phyloP scores from a whole-genome alignment of 2,888 invertebrate genomes.

The Nemoura dubitans region DNA sequence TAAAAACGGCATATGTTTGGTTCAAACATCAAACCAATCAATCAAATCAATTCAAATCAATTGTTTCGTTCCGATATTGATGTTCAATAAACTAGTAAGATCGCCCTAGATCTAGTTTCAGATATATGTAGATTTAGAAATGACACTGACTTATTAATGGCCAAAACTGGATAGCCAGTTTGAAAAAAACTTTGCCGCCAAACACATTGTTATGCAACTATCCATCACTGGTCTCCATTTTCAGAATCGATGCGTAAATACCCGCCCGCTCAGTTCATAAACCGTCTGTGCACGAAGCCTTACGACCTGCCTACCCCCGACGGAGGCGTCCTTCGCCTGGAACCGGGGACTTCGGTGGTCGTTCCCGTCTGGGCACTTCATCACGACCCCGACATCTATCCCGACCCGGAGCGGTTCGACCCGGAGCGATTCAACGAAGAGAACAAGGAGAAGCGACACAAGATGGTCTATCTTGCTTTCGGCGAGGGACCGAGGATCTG shows the following conservation, averaged over 20 bases:
- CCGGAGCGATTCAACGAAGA: constrained; percentile 60
- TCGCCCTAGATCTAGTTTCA: too few relatives aligned
- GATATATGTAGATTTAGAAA: too few relatives aligned
- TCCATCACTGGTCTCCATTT: constrained; percentile 42
- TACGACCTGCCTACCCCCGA: constrained; percentile 56
- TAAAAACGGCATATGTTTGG: too few relatives aligned
- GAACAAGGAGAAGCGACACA: constrained; percentile 55
- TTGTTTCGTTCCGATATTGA: too few relatives aligned
- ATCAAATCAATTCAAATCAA: too few relatives aligned
- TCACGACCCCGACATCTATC: constrained; percentile 59
- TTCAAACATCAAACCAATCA: too few relatives aligned
- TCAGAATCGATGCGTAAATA: constrained; percentile 56
- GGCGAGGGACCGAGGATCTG: constrained; percentile 59
- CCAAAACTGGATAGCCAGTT: too few relatives aligned
- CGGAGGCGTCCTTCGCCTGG: constrained; percentile 51
- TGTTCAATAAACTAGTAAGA: too few relatives aligned
- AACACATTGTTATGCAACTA: too few relatives aligned
- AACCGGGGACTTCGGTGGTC: constrained; percentile 57
- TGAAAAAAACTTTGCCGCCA: background rate
- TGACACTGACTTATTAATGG: too few relatives aligned
- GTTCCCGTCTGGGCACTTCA: constrained; percentile 59
- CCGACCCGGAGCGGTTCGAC: constrained; percentile 60
- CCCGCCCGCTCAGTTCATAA: constrained; percentile 54
- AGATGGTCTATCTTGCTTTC: constrained; percentile 57
- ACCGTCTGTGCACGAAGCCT: constrained; percentile 55